phyloP scores from a whole-genome alignment of 1,140 invertebrate genomes.

The Pristionchus pacificus region DNA sequence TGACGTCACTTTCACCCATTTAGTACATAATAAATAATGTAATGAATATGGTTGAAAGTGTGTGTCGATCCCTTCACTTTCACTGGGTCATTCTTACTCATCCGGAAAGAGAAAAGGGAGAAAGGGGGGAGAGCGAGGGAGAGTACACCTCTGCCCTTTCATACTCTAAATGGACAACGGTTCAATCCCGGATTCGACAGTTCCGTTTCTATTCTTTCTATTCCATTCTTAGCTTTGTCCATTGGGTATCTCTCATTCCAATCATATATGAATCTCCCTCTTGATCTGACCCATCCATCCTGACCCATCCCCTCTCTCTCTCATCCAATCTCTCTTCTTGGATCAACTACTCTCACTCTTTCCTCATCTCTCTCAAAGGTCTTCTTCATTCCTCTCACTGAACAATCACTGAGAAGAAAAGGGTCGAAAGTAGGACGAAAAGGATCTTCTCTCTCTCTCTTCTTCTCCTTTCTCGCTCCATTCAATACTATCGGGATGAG shows the following conservation, averaged over 20 bases:
- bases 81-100: too few relatives aligned
- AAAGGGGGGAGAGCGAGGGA: conserved; percentile 10
- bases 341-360: too few relatives aligned
- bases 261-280: conserved; percentile 2
- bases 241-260: conserved; percentile 3
- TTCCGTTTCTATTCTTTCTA: conserved; percentile 1
- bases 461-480: conserved; percentile 9
- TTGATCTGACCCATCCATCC: not conserved
- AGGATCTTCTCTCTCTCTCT: too few relatives aligned
- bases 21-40: too few relatives aligned
- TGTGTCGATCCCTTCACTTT: too few relatives aligned
- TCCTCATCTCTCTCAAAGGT: too few relatives aligned
- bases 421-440: too few relatives aligned
- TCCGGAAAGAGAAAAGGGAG: too few relatives aligned
- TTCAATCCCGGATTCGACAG: conserved; percentile 1
- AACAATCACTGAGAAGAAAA: too few relatives aligned
- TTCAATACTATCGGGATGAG: conserved; percentile 12
- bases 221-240: conserved; percentile 1
- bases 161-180: conserved; percentile 7
- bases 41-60: too few relatives aligned
- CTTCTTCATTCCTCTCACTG: too few relatives aligned
- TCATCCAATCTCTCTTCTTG: not conserved
- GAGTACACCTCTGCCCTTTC: conserved; percentile 8
- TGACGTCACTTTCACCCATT: too few relatives aligned
- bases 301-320: conserved; percentile 17